Conservation (phyloP, 2,888 invertebrate species). For the Tigriopus californicus region DNA sequence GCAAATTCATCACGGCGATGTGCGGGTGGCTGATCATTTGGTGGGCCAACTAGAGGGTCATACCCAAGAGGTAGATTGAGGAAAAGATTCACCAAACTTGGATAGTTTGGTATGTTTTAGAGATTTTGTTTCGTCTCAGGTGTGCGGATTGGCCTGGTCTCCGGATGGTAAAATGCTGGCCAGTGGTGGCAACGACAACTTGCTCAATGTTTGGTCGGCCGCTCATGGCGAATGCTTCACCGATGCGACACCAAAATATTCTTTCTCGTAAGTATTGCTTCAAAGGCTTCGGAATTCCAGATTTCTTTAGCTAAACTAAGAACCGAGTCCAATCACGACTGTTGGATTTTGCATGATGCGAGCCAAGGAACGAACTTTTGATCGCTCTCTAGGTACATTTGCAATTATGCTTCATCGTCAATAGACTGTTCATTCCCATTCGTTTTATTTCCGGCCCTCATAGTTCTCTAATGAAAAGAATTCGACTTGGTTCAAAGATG, state of each 20-base stretch:
- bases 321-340: too few species aligned
- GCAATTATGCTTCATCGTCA: too few species aligned
- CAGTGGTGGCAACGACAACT: slow-evolving; percentile 91
- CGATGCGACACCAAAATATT: slow-evolving; percentile 29
- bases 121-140: slow-evolving; percentile 22
- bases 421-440: too few species aligned
- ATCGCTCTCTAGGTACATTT: too few species aligned
- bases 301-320: too few species aligned
- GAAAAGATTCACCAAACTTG: neutral
- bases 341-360: too few species aligned
- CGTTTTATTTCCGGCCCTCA: too few species aligned
- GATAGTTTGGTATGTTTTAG: too few species aligned
- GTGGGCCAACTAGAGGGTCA: slow-evolving; percentile 51
- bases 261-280: slow-evolving; percentile 35
- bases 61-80: slow-evolving; percentile 32
- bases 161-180: slow-evolving; percentile 79
- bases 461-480: too few species aligned
- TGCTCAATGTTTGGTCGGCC: slow-evolving; percentile 72
- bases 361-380: too few species aligned
- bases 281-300: too few species aligned
- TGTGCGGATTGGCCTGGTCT: slow-evolving; percentile 91
- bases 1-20: slow-evolving; percentile 82
- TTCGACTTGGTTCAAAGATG: too few species aligned
- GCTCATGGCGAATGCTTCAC: slow-evolving; percentile 19
- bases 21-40: slow-evolving; percentile 64